Evolutionary conservation across 37 sponge, comb jelly and placozoan species (phyloP), one percentile per base, ranked within the genome.

Genomic region (Geodia barretti): DNA sequence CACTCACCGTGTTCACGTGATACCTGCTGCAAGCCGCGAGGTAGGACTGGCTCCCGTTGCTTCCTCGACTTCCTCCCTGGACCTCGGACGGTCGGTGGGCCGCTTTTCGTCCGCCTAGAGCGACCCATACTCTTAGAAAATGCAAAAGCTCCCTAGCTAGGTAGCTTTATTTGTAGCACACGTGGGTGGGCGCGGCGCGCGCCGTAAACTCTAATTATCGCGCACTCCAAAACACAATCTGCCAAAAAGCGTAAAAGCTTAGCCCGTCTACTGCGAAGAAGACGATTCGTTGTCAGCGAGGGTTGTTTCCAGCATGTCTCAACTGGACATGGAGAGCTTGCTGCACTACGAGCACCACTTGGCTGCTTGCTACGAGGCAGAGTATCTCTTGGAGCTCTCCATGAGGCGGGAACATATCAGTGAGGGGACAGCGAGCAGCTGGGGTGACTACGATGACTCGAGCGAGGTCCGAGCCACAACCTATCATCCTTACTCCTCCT

Each of bases 21-120:
- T 4, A 19, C 38, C 40, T 1, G 68, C 26, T 43, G 62, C 60
- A 84, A 54, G 7, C 20, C 26, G 24, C 20, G 37, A 40, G 90
- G 85, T 19, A 84, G 64, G 20, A 64, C 71, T 20, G 93, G 93
- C 28, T 65, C 79, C 1, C 66, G 59, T 78, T 92, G 93, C 78
- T 92, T 92, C 62, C 80, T 77, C 20, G 83, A 39, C 62, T 85
- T 88, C 58, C 75, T 84, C 3, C 93, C 93, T 26, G 86, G 86
- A 0, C 93, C 93, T 42, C 77, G 85, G 11, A 47, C 11, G 7
- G 54, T 47, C 14, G 54, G 54, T 17, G 54, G 54, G 11, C 54
- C 54, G 54, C 11, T 47, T 17, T 14, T 7, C 7, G 54, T 47
- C 7, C 54, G 54, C 54, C 54, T 47, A 14, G 54, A 47, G 54